Evolutionary conservation across 2,797 vertebrate species (phyloP).

Genomic region (Sebastes iracundus): DNA sequence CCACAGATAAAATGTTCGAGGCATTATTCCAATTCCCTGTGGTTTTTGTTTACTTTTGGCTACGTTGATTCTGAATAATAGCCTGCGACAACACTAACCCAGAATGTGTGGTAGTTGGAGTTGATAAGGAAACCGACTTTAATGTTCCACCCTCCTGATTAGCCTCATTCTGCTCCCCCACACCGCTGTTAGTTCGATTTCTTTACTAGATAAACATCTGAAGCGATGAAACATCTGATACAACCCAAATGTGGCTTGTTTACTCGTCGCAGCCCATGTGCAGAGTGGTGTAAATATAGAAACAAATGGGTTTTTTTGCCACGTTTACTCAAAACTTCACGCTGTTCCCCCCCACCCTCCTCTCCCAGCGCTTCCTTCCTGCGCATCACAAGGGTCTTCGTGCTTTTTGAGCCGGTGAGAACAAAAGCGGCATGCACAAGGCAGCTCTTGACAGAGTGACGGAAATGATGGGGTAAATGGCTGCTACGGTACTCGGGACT

Average conservation of each 20-base stretch:
- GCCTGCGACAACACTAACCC: neutral
- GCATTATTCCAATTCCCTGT: conserved; percentile 49
- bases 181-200: neutral
- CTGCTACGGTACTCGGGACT: conserved; percentile 25
- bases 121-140: conserved; percentile 20
- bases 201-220: conserved; percentile 11
- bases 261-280: conserved; percentile 9
- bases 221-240: conserved; percentile 15
- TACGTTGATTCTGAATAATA: conserved; percentile 31
- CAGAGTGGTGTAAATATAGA: conserved; percentile 24
- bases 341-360: neutral
- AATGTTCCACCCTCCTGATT: neutral
- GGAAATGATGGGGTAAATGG: conserved; percentile 49
- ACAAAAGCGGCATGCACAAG: conserved; percentile 53
- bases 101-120: neutral
- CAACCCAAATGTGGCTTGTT: conserved; percentile 25
- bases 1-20: conserved; percentile 61
- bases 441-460: conserved; percentile 49
- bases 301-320: conserved; percentile 26
- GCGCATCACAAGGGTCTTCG: conserved; percentile 23
- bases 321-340: conserved; percentile 29
- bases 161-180: neutral
- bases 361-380: conserved; percentile 40
- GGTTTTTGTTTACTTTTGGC: conserved; percentile 45
- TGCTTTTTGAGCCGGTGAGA: conserved; percentile 47